Evolutionary conservation across 2,888 invertebrate genomes (phyloP).

Genomic region (Gari tellinella): DNA sequence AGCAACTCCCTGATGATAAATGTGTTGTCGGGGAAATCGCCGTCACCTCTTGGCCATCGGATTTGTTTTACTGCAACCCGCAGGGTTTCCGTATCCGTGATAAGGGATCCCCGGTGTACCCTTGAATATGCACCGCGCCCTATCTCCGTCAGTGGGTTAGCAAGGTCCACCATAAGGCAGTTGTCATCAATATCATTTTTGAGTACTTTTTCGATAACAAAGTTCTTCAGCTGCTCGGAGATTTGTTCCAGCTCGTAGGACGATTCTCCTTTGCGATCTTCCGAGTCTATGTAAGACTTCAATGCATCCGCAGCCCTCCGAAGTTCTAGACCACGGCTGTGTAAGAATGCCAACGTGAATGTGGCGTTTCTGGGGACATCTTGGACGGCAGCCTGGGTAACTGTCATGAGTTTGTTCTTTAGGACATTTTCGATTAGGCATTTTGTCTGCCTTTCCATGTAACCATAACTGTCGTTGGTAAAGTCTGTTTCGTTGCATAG

Average conservation of each 20-base stretch:
- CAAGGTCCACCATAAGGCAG: neutral
- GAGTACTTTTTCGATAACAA: slow-evolving; percentile 4
- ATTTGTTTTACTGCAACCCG: slow-evolving; percentile 12
- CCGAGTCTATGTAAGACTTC: too few species aligned
- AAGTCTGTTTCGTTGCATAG: too few species aligned
- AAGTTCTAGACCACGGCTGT: too few species aligned
- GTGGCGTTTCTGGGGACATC: slow-evolving; percentile 7
- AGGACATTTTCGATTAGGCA: slow-evolving; percentile 1
- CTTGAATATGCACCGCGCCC: too few species aligned
- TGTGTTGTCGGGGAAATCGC: neutral
- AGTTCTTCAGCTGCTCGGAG: slow-evolving; percentile 6
- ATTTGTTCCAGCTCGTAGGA: neutral
- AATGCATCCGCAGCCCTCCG: too few species aligned
- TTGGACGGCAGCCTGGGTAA: slow-evolving; percentile 5
- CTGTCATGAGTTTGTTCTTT: neutral
- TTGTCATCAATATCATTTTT: slow-evolving; percentile 9
- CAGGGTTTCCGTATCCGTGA: neutral
- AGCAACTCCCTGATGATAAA: slow-evolving; percentile 1
- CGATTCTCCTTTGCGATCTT: neutral
- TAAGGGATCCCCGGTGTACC: too few species aligned
- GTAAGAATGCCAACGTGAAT: neutral
- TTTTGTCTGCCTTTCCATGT: neutral
- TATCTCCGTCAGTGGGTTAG: too few species aligned
- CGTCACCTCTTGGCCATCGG: slow-evolving; percentile 9
- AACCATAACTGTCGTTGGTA: too few species aligned